Percentiles rank a stretch among this genome's conserved stretches.
These are phyloP conservation scores for Nomada lathburiana DNA, from an alignment of 2,888 invertebrate genomes.

Conservation along the genomic window DNA sequence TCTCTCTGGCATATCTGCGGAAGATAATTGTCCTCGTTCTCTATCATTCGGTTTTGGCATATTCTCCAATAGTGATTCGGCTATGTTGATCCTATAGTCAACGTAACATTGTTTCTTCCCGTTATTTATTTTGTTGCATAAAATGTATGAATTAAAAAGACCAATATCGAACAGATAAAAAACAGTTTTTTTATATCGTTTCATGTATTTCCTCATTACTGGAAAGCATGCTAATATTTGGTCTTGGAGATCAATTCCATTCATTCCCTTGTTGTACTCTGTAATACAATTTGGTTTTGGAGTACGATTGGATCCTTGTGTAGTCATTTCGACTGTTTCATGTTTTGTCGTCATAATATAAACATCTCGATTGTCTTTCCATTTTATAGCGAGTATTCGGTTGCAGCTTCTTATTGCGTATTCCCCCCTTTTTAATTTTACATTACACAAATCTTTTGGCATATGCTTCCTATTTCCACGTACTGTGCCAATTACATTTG, in stretches of 20 bases:
- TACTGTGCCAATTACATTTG: conserved; percentile 31
- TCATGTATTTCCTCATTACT: conserved; percentile 42
- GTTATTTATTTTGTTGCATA: conserved; percentile 29
- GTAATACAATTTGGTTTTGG: conserved; percentile 23
- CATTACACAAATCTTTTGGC: conserved; percentile 29
- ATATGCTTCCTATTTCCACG: conserved; percentile 18
- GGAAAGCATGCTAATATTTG: conserved; percentile 13
- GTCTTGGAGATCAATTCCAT: conserved; percentile 46
- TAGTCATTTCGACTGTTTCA: conserved; percentile 31
- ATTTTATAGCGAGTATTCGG: conserved; percentile 17
- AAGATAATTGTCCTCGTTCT: conserved; percentile 31
- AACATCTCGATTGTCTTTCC: conserved; percentile 23
- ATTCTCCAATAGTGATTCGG: conserved; percentile 16
- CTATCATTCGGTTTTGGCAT: conserved; percentile 42
- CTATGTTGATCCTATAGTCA: too few relatives aligned
- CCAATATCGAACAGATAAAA: too few relatives aligned
- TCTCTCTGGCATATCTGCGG: conserved; percentile 36
- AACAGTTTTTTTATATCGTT: too few relatives aligned
- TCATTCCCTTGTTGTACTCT: conserved; percentile 35
- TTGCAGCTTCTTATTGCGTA: conserved; percentile 39
- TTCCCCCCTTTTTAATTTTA: conserved; percentile 32
- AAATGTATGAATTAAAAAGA: conserved; percentile 23
- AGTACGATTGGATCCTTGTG: conserved; percentile 17
- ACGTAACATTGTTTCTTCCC: conserved; percentile 23
- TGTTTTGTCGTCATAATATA: conserved; percentile 27